Evolutionary conservation across 2,113 vertebrate genomes (phyloP), one percentile per base, ranked within the genome.

Genomic region (Neogobius melanostomus): DNA sequence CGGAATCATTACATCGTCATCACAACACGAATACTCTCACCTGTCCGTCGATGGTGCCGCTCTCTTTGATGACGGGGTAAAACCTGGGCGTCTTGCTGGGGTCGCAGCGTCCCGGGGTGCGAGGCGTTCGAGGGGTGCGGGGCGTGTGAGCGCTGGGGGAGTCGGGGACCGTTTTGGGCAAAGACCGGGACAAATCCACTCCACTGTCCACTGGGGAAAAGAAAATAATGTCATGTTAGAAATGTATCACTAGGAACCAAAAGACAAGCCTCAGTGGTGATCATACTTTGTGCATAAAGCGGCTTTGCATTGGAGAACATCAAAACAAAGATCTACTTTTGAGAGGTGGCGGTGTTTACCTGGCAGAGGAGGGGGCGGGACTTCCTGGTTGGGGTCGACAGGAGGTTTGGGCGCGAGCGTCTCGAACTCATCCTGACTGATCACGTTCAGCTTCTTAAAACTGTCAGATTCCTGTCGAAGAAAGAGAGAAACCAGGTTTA

Each of bases 61-160:
- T 90, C 85, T 96, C 96, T 88, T 98, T 98, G 75, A 98, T 95
- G 54, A 98, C 96, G 43, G 96, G 95, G 85, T 97, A 99, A 88
- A 98, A 98, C 45, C 97, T 93, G 0, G 94, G 95, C 1, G 94
- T 94, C 93, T 94, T 97, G 80, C 71, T 95, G 68, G 94, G 95
- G 92, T 97, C 95, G 82, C 95, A 95, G 8, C 96, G 89, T 54
- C 94, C 92, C 0, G 95, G 95, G 12, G 94, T 97, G 64, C 92
- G 93, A 46, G 94, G 95, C 15, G 94, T 95, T 72, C 91, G 7
- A 70, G 93, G 83, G 64, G 90, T 89, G 69, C 91, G 72, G 71
- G 90, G 82, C 74, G 91, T 71, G 71, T 68, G 79, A 48, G 85
- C 56, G 16, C 64, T 59, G 61, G 92, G 92, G 0, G 92, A 95